Percentiles rank a stretch among this genome's conserved stretches.
Evolutionary conservation across 2,113 vertebrate species (phyloP).

Genomic region (Lepus americanus): DNA sequence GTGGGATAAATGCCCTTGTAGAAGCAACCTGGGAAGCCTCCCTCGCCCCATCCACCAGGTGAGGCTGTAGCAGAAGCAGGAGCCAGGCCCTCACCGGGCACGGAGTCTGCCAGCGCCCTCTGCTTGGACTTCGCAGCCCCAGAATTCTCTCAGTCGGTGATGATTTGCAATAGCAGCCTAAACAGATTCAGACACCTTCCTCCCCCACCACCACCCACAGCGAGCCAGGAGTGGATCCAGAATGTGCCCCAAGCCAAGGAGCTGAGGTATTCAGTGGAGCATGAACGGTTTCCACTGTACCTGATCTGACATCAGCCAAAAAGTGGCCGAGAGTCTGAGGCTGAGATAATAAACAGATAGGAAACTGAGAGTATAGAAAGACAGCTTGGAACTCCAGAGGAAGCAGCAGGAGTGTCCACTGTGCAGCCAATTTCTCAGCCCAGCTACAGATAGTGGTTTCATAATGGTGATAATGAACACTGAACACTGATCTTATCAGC

Average conservation of each 20-base stretch:
- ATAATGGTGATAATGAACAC: not conserved
- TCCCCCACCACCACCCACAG: too few relatives aligned
- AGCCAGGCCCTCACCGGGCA: not conserved
- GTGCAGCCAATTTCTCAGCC: not conserved
- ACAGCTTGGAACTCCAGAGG: not conserved
- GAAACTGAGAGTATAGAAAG: not conserved
- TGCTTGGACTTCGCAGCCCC: not conserved
- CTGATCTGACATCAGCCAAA: constrained; percentile 1
- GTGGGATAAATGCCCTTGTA: not conserved
- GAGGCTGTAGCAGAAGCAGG: not conserved
- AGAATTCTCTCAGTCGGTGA: not conserved
- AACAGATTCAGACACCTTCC: not conserved
- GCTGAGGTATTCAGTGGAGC: not conserved
- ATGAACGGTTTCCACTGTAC: not conserved
- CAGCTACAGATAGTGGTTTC: not conserved
- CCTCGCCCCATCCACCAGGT: not conserved
- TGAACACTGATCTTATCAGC: too few relatives aligned
- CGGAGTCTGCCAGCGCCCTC: too few relatives aligned
- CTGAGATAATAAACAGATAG: not conserved
- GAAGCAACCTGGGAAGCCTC: not conserved
- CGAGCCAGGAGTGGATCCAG: not conserved
- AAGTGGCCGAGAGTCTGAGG: not conserved
- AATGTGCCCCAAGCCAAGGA: not conserved
- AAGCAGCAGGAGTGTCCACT: not conserved
- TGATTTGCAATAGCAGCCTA: not conserved